Percentiles rank a stretch among this genome's conserved stretches.
phyloP scores from a whole-genome alignment of 2,113 vertebrate genomes.

The Noctilio leporinus region DNA sequence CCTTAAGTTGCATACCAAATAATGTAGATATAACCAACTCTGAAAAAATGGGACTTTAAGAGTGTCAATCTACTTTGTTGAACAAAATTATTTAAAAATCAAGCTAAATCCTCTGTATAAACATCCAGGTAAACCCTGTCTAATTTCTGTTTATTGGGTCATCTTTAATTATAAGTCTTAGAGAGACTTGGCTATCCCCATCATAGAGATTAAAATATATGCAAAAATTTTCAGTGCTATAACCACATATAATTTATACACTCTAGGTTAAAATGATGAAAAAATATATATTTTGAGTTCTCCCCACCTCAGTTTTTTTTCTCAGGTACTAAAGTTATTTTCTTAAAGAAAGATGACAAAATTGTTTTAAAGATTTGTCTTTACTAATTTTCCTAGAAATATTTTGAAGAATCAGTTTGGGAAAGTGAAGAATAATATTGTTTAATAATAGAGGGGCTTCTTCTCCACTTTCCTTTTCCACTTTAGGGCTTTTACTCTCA shows the following conservation, averaged over 20 bases:
- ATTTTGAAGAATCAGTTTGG: neutral
- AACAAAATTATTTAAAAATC: neutral
- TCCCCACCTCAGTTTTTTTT: neutral
- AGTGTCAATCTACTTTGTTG: neutral
- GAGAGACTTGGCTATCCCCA: neutral
- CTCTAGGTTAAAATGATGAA: neutral
- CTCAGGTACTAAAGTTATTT: neutral
- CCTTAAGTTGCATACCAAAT: neutral
- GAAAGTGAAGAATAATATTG: neutral
- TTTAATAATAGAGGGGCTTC: neutral
- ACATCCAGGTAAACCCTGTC: neutral
- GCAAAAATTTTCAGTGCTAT: neutral
- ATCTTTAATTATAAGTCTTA: constrained; percentile 2
- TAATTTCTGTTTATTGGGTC: constrained; percentile 6
- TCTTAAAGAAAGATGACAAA: neutral
- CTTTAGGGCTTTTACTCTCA: neutral
- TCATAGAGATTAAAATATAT: neutral
- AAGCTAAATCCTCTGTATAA: neutral
- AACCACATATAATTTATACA: neutral
- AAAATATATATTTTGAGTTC: neutral
- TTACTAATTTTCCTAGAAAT: neutral
- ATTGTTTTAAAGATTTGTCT: neutral
- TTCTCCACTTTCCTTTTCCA: neutral
- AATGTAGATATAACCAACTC: neutral
- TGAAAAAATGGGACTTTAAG: neutral